Conservation (phyloP, 2,888 invertebrate genomes). For the Melanostoma mellinum region DNA sequence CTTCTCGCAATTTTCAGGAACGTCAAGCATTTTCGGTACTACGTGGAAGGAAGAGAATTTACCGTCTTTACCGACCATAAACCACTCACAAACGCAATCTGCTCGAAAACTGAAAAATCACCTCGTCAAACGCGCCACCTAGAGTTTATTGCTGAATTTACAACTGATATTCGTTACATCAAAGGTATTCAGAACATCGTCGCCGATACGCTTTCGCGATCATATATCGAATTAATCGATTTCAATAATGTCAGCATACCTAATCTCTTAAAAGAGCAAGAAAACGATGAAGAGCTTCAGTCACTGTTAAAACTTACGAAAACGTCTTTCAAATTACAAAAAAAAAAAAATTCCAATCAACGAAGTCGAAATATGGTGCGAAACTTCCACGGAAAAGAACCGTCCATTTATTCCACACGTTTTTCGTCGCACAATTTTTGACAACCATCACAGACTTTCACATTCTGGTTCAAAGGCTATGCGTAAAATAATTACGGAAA, state of each 20-base stretch:
- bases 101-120: no score
- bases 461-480: neutral
- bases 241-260: neutral
- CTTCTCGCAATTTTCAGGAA: neutral
- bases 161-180: conserved; percentile 14
- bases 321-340: neutral
- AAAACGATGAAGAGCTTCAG: neutral
- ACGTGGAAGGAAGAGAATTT: conserved; percentile 14
- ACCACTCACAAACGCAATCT: no score
- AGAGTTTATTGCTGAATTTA: neutral
- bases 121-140: no score
- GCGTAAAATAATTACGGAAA: neutral
- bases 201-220: neutral
- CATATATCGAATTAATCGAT: neutral
- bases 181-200: conserved; percentile 8
- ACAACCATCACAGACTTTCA: neutral
- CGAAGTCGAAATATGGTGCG: neutral
- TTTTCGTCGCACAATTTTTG: neutral
- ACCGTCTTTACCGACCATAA: neutral
- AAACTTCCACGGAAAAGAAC: neutral
- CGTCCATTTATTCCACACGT: conserved; percentile 1
- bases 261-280: neutral
- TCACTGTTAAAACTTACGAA: neutral
- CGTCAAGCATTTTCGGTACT: conserved; percentile 4
- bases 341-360: neutral